phyloP scores from a whole-genome alignment of 2,888 invertebrate genomes.

The Torymus tubicola region DNA sequence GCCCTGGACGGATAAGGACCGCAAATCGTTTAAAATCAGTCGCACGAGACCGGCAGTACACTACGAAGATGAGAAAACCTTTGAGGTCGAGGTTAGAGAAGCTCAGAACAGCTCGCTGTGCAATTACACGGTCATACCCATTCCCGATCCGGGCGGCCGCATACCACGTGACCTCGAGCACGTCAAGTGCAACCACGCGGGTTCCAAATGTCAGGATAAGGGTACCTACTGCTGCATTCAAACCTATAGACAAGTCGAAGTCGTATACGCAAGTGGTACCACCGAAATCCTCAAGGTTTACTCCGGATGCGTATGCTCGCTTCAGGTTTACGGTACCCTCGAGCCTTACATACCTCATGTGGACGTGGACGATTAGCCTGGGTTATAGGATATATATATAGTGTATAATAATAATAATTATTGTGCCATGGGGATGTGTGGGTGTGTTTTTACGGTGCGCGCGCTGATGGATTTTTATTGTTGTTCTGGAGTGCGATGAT shows the following conservation, averaged over 20 bases:
- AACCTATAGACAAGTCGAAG: conserved; percentile 62
- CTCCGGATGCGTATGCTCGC: conserved; percentile 65
- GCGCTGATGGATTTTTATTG: too few relatives aligned
- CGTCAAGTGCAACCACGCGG: conserved; percentile 64
- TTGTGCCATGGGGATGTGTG: too few relatives aligned
- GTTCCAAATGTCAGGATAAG: conserved; percentile 59
- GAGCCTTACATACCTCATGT: conserved; percentile 37
- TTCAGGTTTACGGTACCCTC: conserved; percentile 48
- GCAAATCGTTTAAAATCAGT: conserved; percentile 22
- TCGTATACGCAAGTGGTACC: conserved; percentile 38
- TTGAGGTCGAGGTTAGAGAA: conserved; percentile 61
- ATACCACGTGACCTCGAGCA: conserved; percentile 61
- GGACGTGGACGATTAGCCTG: conserved; percentile 14
- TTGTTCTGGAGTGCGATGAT: too few relatives aligned
- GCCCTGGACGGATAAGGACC: conserved; percentile 29
- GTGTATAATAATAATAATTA: too few relatives aligned
- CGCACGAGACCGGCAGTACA: neutral
- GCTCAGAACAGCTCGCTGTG: conserved; percentile 65
- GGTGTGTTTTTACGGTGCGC: too few relatives aligned
- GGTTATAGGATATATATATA: too few relatives aligned
- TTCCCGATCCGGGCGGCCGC: conserved; percentile 58
- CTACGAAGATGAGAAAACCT: conserved; percentile 27
- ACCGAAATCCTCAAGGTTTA: conserved; percentile 59
- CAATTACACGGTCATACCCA: conserved; percentile 63
- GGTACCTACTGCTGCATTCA: conserved; percentile 65